Conservation (phyloP, 1,140 invertebrate genomes). For the Bombus terrestris region DNA sequence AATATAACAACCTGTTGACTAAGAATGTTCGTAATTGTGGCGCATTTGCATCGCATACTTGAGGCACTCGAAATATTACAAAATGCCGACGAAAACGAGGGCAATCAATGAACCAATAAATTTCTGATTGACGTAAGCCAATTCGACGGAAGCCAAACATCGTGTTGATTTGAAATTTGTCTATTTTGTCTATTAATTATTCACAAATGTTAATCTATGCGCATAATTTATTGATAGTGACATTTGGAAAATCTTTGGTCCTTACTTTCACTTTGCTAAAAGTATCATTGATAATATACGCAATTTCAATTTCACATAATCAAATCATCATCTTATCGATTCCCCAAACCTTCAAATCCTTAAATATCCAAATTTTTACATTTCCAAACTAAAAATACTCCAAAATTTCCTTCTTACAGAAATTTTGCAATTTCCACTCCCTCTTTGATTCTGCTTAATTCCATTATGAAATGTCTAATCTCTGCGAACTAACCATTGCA, state of each 20-base stretch:
- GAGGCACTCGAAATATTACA: background rate
- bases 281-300: background rate
- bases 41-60: background rate
- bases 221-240: background rate
- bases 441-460: background rate
- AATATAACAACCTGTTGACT: background rate
- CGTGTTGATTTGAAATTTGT: background rate
- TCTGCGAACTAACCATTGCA: background rate
- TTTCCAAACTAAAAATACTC: background rate
- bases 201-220: background rate
- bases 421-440: background rate
- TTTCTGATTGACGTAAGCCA: background rate
- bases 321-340: no score
- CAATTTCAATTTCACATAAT: no score
- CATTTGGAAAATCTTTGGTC: background rate
- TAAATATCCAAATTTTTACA: background rate
- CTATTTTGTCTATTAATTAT: no score
- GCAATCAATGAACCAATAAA: constrained; percentile 16
- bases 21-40: background rate
- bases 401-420: background rate
- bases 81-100: background rate
- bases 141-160: background rate
- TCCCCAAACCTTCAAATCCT: background rate
- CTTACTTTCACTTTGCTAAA: background rate
- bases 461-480: background rate